Percentiles rank a stretch among this genome's conserved stretches.
phyloP scores from a whole-genome alignment of 2,888 invertebrate species.

The Tetramorium bicarinatum region DNA sequence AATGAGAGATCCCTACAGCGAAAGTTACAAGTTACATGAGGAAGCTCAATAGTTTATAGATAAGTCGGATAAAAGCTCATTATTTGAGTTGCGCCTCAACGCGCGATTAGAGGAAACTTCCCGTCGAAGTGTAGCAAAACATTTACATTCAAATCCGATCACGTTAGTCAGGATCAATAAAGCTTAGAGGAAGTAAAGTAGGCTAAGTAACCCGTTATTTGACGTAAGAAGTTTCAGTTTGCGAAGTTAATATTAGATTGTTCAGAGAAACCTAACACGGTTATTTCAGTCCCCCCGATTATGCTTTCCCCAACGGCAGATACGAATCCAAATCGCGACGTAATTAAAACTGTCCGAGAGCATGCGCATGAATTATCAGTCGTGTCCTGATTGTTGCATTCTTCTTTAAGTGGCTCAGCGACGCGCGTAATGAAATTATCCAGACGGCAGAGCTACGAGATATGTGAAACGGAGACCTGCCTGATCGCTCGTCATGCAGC shows the following conservation, averaged over 20 bases:
- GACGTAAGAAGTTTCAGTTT: neutral
- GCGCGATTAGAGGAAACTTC: neutral
- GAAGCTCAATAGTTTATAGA: constrained; percentile 48
- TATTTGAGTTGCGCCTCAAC: neutral
- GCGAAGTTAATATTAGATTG: neutral
- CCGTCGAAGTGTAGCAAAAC: neutral
- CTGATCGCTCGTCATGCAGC: neutral
- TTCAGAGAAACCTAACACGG: neutral
- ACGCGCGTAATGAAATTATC: neutral
- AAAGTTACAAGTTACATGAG: constrained; percentile 24
- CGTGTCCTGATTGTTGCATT: neutral
- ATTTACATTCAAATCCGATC: constrained; percentile 14
- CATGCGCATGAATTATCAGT: neutral
- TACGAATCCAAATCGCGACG: neutral
- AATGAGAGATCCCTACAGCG: neutral
- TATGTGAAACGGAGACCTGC: neutral
- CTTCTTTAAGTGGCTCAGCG: neutral
- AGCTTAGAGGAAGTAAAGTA: neutral
- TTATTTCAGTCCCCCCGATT: neutral
- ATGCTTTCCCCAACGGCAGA: neutral
- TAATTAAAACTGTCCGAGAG: neutral
- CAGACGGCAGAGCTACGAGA: neutral
- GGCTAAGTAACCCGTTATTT: neutral
- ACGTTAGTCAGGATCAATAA: constrained; percentile 5
- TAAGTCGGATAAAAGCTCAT: constrained; percentile 42